Conservation (phyloP, 2,888 invertebrate genomes). For the Eilema depressum region DNA sequence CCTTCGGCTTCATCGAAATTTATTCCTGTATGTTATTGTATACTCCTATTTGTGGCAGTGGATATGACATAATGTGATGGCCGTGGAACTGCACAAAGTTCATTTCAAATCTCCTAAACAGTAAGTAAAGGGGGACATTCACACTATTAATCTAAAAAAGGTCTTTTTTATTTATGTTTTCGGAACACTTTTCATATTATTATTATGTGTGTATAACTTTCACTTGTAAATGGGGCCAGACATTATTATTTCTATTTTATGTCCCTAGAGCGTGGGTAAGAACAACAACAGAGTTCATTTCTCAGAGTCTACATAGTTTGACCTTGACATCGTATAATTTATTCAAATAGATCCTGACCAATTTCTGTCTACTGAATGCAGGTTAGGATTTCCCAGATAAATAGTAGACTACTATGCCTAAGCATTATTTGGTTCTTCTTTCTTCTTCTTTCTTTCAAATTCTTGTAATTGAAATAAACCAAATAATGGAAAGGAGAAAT, state of each 20-base stretch:
- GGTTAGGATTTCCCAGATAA: background rate
- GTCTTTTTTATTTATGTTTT: background rate
- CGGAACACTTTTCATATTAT: background rate
- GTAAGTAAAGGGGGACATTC: background rate
- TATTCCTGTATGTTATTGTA: no score
- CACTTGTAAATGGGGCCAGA: slow-evolving; percentile 6
- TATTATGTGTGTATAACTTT: background rate
- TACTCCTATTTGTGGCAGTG: no score
- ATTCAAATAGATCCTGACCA: background rate
- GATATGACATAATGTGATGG: no score
- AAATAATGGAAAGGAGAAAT: background rate
- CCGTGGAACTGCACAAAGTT: no score
- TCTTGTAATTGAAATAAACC: background rate
- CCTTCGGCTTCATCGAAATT: no score
- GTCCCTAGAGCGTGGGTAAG: slow-evolving; percentile 11
- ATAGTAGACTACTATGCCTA: background rate
- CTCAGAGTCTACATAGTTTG: background rate
- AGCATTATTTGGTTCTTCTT: no score
- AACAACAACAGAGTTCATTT: slow-evolving; percentile 10
- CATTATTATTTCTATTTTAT: slow-evolving; percentile 7
- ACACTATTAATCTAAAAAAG: slow-evolving; percentile 1
- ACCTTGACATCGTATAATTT: background rate
- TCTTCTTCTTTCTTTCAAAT: no score
- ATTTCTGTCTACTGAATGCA: background rate
- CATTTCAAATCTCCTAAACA: background rate